phyloP scores from a whole-genome alignment of 2,888 invertebrate genomes.

The Drosophila mettleri region DNA sequence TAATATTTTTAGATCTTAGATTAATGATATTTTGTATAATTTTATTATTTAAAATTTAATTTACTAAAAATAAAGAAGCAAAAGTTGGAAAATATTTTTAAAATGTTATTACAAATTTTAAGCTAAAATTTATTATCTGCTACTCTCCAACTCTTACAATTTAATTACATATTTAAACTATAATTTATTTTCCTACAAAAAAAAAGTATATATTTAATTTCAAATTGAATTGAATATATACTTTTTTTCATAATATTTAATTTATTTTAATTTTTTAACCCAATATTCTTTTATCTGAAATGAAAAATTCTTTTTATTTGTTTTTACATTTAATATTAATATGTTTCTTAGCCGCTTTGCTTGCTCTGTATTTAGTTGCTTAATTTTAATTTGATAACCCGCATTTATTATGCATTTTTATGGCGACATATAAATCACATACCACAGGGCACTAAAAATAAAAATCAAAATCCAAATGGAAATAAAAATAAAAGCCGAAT shows the following conservation, averaged over 20 bases:
- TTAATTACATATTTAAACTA: too few relatives aligned
- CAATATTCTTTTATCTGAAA: slow-evolving; percentile 1
- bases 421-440: slow-evolving; percentile 54
- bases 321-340: slow-evolving; percentile 8
- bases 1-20: too few relatives aligned
- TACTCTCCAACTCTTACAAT: too few relatives aligned
- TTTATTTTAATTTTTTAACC: neutral
- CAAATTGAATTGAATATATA: too few relatives aligned
- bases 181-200: too few relatives aligned
- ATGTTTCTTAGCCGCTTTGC: slow-evolving; percentile 9
- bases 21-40: too few relatives aligned
- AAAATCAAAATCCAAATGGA: slow-evolving; percentile 35
- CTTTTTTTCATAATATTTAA: neutral
- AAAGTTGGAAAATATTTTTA: too few relatives aligned
- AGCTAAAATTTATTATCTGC: too few relatives aligned
- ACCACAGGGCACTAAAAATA: slow-evolving; percentile 56
- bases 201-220: too few relatives aligned
- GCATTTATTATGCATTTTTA: slow-evolving; percentile 60
- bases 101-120: too few relatives aligned
- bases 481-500: slow-evolving; percentile 17
- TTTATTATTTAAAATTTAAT: too few relatives aligned
- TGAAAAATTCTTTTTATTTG: slow-evolving; percentile 1
- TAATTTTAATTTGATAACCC: slow-evolving; percentile 55
- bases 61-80: too few relatives aligned
- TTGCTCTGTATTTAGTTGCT: slow-evolving; percentile 27